Base-by-base conservation (phyloP, 1,140 invertebrate genomes). In the Aphidius ervi region DNA sequence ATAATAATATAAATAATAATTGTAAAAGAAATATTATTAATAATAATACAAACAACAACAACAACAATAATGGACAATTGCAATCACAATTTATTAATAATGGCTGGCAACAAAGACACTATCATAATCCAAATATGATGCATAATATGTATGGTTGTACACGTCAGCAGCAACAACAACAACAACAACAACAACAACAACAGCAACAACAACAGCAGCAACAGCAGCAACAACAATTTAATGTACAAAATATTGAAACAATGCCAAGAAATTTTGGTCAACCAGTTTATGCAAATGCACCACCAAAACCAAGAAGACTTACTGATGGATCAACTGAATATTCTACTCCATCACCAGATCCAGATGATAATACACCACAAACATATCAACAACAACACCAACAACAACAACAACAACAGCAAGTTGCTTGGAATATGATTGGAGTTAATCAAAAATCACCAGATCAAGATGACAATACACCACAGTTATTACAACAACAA, bases 221-320 rank as follows among this genome's bases (percentile, higher is more conserved):
- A 3, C 66, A 67, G 3, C 20, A 57, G 7, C 53, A 40, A 16
- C 56, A 23, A 7, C 41, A 56, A 8, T 40, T 57, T 9, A 68
- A 65, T 47, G 67, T 72, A 23, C 70, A 74, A 37, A 62, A 68
- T 0, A 66, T 68, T 0, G 71, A 72, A 48, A 67, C 71, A 0
- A 69, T 68, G 61, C 66, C 67, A 0, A 62, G 70, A 9, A 76
- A 76, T 46, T 74, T 71, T 48, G 77, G 75, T 31, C 88, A 90
- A 66, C 91, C 91, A 0, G 82, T 93, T 3, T 95, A 95, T 73
- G 92, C 89, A 6, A 95, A 94, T 80, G 91, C 92, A 4, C 91
- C 92, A 6, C 92, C 92, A 1, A 94, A 94, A 74, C 91, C 92
- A 1, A 81, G 89, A 73, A 81, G 92, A 45, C 65, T 85, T n/a